Conservation (phyloP, 2,888 invertebrate genomes). For the Chaitophorus viminalis region DNA sequence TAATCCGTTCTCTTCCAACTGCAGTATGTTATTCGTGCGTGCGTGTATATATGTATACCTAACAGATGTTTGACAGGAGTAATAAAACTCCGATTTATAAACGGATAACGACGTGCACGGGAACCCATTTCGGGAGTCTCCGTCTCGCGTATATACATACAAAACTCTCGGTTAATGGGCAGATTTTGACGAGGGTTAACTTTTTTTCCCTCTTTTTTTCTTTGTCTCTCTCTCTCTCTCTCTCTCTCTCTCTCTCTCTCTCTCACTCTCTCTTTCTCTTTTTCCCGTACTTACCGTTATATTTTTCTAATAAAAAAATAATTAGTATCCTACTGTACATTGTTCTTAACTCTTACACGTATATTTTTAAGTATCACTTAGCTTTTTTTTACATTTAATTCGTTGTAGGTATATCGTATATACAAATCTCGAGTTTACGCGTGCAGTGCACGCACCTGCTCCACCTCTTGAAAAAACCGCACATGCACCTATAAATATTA, state of each 20-base stretch:
- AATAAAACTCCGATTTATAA: slow-evolving; percentile 61
- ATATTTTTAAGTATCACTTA: slow-evolving; percentile 52
- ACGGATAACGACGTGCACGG: slow-evolving; percentile 51
- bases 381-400: slow-evolving; percentile 3
- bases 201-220: background rate
- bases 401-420: too few relatives aligned
- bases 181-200: slow-evolving; percentile 49
- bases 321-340: slow-evolving; percentile 37
- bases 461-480: background rate
- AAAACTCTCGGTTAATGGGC: slow-evolving; percentile 49
- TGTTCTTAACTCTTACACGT: slow-evolving; percentile 4
- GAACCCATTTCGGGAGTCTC: slow-evolving; percentile 47
- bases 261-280: background rate
- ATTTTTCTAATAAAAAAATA: slow-evolving; percentile 38
- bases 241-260: too few relatives aligned
- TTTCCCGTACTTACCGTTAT: background rate
- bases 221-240: background rate
- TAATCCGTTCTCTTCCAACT: slow-evolving; percentile 38
- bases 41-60: slow-evolving; percentile 9
- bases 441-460: slow-evolving; percentile 19
- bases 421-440: background rate
- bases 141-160: slow-evolving; percentile 1
- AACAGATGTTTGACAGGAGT: slow-evolving; percentile 58
- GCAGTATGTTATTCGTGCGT: background rate
- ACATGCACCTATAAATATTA: background rate